Conservation (phyloP, 2,113 vertebrate genomes). For the Crotophaga sulcirostris region DNA sequence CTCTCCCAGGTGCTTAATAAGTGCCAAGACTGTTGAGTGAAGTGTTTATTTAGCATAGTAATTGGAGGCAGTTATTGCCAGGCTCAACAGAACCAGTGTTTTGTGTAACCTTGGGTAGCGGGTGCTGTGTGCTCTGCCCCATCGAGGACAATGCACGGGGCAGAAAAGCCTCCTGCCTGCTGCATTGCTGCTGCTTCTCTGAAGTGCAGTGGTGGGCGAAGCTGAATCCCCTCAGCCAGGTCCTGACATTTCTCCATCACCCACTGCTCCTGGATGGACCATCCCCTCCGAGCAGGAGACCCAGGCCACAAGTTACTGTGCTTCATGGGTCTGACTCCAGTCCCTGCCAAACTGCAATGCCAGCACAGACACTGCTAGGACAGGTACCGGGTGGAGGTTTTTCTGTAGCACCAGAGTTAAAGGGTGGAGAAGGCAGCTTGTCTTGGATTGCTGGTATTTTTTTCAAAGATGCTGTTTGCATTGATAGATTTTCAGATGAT, state of each 20-base stretch:
- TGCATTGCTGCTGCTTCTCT: not conserved
- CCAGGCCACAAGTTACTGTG: accelerated
- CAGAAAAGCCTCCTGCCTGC: not conserved
- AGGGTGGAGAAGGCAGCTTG: not conserved
- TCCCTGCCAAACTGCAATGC: accelerated
- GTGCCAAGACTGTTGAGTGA: conserved; percentile 55
- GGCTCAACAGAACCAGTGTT: not conserved
- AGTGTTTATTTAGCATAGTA: conserved; percentile 57
- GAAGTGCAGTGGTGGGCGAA: not conserved
- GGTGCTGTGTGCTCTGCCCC: not conserved
- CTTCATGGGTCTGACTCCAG: not conserved
- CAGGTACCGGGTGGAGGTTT: not conserved
- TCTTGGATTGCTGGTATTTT: conserved; percentile 23
- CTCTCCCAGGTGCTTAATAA: conserved; percentile 68
- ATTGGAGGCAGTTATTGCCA: not conserved
- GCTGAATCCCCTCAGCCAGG: not conserved
- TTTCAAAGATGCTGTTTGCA: conserved; percentile 78
- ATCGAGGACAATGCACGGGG: accelerated
- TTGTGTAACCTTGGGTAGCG: accelerated
- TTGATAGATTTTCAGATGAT: conserved; percentile 90
- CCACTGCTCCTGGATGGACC: not conserved
- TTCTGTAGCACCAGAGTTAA: conserved; percentile 26
- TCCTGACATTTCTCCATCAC: accelerated
- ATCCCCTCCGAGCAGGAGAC: not conserved
- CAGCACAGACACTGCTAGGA: accelerated